A percentile compares a stretch with the other conserved stretches of the same genome.
Evolutionary conservation across 2,113 vertebrate genomes (phyloP).

Genomic region (Lepisosteus oculatus): DNA sequence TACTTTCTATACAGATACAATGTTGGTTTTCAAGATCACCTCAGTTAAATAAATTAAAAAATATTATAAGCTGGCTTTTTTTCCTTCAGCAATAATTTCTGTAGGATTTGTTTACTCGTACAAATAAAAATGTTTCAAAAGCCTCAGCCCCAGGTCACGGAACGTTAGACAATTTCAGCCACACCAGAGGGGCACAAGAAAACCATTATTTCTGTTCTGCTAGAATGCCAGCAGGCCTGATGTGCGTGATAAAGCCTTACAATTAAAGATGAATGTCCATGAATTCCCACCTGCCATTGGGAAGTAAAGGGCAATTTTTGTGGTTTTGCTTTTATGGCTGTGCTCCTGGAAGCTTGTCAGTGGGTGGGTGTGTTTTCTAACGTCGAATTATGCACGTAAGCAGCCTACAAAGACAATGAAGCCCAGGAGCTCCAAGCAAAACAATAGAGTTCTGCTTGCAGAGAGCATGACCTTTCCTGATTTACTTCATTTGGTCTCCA

Average conservation of each 20-base stretch:
- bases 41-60: too few relatives aligned
- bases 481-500: background rate
- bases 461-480: background rate
- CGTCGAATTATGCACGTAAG: background rate
- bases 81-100: too few relatives aligned
- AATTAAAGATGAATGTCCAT: background rate
- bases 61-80: too few relatives aligned
- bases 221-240: background rate
- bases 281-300: background rate
- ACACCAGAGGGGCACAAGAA: background rate
- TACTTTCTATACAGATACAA: too few relatives aligned
- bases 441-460: background rate
- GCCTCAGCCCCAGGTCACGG: too few relatives aligned
- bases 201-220: background rate
- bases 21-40: too few relatives aligned
- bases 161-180: too few relatives aligned
- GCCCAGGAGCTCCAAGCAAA: background rate
- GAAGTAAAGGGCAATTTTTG: background rate
- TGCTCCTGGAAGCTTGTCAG: background rate
- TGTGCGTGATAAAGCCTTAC: background rate
- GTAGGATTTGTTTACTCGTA: too few relatives aligned
- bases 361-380: background rate
- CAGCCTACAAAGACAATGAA: background rate
- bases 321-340: too few relatives aligned
- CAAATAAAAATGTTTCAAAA: too few relatives aligned